Evolutionary conservation across 2,113 vertebrate genomes (phyloP), one percentile per base, ranked within the genome.

Genomic region (Odontesthes bonariensis): DNA sequence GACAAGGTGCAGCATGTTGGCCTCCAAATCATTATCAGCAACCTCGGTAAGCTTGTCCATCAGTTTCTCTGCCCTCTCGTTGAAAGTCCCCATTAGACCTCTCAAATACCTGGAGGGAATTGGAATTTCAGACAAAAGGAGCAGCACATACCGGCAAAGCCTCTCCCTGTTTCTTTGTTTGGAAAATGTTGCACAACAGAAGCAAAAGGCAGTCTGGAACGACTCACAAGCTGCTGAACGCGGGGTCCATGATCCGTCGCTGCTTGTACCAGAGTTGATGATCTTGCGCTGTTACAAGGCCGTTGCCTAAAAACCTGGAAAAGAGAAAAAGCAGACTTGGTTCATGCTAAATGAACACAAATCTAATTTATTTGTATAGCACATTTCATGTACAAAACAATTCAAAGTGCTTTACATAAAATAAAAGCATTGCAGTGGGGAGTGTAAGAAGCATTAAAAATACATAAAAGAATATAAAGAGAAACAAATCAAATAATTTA

Each of bases 181-280:
- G 35, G 35, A 38, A 38, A 27, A 17, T 46, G 44, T 12, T 12
- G 3, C 27, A 10, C 38, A 31, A 62, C 5, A 4, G 13, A 6
- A 19, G 16, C 23, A 11, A 38, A 27, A 3, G 27, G 27, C 27
- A 27, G 27, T 27, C 27, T 6, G 3, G 33, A 53, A 62, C 14
- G 44, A 86, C 94, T 95, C 86, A 97, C 96, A 85, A 86, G 74
- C 94, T 94, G 84, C 95, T 97, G 75, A 98, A 98, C 1, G 96
- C 96, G 4, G 96, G 93, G 77, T 98, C 97, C 94, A 99, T 96
- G 73, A 97, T 94, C 9, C 90, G 91, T 3, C 97, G 90, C 77
- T 98, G 97, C 66, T 95, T 97, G 81, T 92, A 95, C 97, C 97
- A 98, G 2, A 82, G 80, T 3, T 96, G 94, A 1, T 97, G 94